Percentiles rank a stretch among this genome's conserved stretches.
phyloP scores from a whole-genome alignment of 2,113 vertebrate genomes.

The Albula goreensis region DNA sequence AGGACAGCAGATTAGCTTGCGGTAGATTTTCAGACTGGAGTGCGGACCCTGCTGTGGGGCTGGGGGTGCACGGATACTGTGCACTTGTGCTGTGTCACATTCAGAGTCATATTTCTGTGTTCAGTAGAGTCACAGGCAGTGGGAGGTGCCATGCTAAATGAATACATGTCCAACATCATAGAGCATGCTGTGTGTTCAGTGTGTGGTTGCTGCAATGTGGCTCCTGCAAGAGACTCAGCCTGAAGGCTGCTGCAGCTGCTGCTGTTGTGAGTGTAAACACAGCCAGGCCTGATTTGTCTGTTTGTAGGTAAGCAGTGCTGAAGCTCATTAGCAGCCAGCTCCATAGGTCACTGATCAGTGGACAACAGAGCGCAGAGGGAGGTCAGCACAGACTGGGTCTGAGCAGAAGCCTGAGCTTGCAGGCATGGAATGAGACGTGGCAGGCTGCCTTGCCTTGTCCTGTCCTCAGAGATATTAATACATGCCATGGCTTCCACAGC shows the following conservation, averaged over 20 bases:
- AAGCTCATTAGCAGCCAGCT: not conserved
- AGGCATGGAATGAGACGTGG: not conserved
- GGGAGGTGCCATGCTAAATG: no score
- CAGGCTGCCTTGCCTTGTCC: not conserved
- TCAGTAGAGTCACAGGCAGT: no score
- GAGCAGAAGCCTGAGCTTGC: not conserved
- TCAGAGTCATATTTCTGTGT: no score
- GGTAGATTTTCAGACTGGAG: not conserved
- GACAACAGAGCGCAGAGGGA: no score
- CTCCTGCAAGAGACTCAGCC: not conserved
- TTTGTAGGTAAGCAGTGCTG: not conserved
- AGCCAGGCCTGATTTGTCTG: not conserved
- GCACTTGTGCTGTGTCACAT: not conserved
- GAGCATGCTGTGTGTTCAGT: not conserved
- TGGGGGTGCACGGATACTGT: not conserved
- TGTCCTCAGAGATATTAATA: not conserved
- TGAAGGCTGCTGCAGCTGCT: not conserved
- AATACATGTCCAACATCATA: not conserved
- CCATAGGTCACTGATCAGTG: not conserved
- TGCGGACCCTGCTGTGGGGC: not conserved
- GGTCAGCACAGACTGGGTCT: not conserved
- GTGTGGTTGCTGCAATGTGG: not conserved
- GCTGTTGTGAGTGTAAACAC: constrained; percentile 1
- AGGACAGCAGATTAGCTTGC: not conserved
- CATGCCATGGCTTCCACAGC: not conserved